phyloP scores from a whole-genome alignment of 92 coral and sea anemone species.

The Siderastrea radians region DNA sequence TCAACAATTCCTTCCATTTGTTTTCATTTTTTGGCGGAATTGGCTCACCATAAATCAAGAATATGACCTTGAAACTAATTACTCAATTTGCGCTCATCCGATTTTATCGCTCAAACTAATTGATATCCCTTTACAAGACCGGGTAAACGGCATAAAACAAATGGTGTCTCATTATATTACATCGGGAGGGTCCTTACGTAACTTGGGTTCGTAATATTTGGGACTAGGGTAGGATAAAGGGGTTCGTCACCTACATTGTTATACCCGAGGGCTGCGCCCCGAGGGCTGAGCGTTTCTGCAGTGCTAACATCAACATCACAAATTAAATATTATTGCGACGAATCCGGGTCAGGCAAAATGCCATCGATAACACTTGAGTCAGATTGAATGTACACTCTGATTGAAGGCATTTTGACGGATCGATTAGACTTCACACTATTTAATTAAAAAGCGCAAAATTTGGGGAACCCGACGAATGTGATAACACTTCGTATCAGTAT shows the following conservation, averaged over 20 bases:
- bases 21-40: not conserved
- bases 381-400: not conserved
- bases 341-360: not conserved
- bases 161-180: too few relatives aligned
- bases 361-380: not conserved
- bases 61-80: not conserved
- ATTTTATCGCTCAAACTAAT: not conserved
- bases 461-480: not conserved
- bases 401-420: too few relatives aligned
- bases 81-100: not conserved
- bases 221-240: too few relatives aligned
- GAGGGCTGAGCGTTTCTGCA: not conserved
- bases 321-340: not conserved
- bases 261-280: not conserved
- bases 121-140: not conserved
- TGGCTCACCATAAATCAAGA: not conserved
- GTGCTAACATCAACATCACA: not conserved
- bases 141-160: not conserved
- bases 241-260: too few relatives aligned
- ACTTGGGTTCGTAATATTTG: too few relatives aligned
- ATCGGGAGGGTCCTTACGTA: too few relatives aligned
- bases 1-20: not conserved
- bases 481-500: not conserved
- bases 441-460: not conserved
- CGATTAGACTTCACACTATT: not conserved